Percentiles rank a stretch among this genome's conserved stretches.
These are phyloP conservation scores for Spilosoma lubricipeda DNA, from an alignment of 2,888 invertebrate species.

Conservation along the genomic window DNA sequence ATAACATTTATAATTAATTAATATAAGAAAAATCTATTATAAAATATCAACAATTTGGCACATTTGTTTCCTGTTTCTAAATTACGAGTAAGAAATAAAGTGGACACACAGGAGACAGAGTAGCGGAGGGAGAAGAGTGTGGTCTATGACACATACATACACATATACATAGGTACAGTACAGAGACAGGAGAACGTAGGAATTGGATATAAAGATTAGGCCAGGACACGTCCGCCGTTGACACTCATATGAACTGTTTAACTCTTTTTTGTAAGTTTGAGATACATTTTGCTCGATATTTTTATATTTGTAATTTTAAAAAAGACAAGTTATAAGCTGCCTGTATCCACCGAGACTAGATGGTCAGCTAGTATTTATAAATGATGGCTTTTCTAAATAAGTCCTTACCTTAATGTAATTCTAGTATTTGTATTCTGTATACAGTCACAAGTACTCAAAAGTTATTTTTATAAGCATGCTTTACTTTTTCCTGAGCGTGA, in stretches of 20 bases:
- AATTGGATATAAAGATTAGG: conserved; percentile 40
- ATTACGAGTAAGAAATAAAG: conserved; percentile 61
- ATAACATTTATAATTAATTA: conserved; percentile 57
- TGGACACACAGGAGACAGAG: conserved; percentile 50
- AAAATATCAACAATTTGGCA: conserved; percentile 84
- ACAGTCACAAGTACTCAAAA: too few species aligned
- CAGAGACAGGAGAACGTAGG: conserved; percentile 1
- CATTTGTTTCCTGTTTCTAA: conserved; percentile 76
- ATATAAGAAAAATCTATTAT: conserved; percentile 68
- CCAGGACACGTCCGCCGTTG: conserved; percentile 27
- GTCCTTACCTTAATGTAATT: too few species aligned
- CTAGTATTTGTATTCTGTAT: too few species aligned
- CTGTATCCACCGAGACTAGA: too few species aligned
- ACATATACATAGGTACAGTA: not conserved
- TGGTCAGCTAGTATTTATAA: not conserved
- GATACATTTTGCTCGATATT: conserved; percentile 6
- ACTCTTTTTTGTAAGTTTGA: not conserved
- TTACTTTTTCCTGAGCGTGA: not conserved
- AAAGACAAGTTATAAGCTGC: not conserved
- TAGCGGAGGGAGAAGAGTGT: conserved; percentile 29
- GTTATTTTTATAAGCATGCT: too few species aligned
- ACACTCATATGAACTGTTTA: conserved; percentile 3
- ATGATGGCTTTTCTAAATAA: too few species aligned
- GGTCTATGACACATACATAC: conserved; percentile 1
- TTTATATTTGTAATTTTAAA: not conserved